Evolutionary conservation across 2,888 invertebrate species (phyloP).

Genomic region (Exocentrus adspersus): DNA sequence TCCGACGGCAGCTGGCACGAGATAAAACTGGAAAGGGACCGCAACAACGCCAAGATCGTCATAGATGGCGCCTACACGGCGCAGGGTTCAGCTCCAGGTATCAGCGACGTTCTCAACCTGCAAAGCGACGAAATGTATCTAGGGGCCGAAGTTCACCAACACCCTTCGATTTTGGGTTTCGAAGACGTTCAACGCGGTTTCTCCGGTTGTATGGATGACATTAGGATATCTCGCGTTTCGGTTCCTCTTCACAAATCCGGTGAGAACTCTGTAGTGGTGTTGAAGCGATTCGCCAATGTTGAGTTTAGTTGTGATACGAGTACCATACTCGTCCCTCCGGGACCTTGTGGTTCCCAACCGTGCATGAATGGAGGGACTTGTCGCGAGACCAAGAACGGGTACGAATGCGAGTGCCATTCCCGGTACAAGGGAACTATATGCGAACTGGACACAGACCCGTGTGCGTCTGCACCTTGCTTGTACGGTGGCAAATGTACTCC

Average conservation of each 20-base stretch:
- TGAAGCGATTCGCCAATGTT: constrained; percentile 76
- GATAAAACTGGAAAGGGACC: constrained; percentile 80
- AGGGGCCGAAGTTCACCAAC: constrained; percentile 83
- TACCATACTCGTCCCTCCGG: constrained; percentile 68
- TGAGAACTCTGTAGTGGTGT: constrained; percentile 70
- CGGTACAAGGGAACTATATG: constrained; percentile 73
- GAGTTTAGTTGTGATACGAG: constrained; percentile 75
- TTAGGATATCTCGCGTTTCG: constrained; percentile 74
- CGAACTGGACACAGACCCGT: constrained; percentile 88
- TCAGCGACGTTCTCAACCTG: constrained; percentile 85
- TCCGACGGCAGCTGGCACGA: constrained; percentile 89
- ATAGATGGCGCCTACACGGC: constrained; percentile 81
- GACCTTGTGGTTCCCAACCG: constrained; percentile 80
- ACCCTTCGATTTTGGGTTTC: constrained; percentile 75
- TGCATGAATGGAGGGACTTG: constrained; percentile 81
- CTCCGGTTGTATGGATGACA: constrained; percentile 90
- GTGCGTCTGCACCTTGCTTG: constrained; percentile 87
- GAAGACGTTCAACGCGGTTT: constrained; percentile 85
- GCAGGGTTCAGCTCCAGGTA: constrained; percentile 81
- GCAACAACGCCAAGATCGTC: constrained; percentile 80
- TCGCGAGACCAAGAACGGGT: constrained; percentile 67
- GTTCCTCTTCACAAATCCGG: constrained; percentile 80
- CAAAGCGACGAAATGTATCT: constrained; percentile 85
- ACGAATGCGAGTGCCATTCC: constrained; percentile 81
- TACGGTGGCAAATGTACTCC: constrained; percentile 81